Conservation (phyloP, 2,888 invertebrate species). For the Heteropelma amictum region DNA sequence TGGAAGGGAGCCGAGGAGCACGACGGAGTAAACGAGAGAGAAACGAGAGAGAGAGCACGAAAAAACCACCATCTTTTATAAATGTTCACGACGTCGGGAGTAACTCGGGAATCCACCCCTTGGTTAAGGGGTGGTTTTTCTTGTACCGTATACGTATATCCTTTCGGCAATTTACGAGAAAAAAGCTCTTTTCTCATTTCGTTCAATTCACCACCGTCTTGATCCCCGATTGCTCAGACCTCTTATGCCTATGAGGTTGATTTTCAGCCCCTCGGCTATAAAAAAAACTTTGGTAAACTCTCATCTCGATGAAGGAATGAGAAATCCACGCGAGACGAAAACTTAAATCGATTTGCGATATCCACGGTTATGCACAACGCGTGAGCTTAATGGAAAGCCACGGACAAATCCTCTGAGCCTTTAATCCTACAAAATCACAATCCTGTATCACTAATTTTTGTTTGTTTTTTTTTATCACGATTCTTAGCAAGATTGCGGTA, state of each 20-base stretch:
- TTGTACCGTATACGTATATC: conserved; percentile 29
- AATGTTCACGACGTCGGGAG: conserved; percentile 64
- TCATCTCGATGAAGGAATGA: conserved; percentile 15
- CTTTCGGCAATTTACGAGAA: conserved; percentile 73
- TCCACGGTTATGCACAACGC: neutral
- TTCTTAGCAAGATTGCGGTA: too few relatives aligned
- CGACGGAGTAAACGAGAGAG: conserved; percentile 7
- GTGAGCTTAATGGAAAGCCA: conserved; percentile 26
- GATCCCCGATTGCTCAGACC: conserved; percentile 16
- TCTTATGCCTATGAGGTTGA: conserved; percentile 3
- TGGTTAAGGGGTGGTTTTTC: conserved; percentile 30
- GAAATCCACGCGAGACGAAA: conserved; percentile 29
- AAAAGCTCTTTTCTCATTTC: conserved; percentile 72
- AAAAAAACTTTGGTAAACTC: conserved; percentile 41
- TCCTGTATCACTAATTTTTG: conserved; percentile 1
- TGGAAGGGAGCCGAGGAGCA: conserved; percentile 9
- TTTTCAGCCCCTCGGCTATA: conserved; percentile 16
- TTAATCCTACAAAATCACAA: neutral
- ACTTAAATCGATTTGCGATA: conserved; percentile 30
- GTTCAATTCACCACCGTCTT: conserved; percentile 63
- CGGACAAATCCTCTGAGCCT: conserved; percentile 4
- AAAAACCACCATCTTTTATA: conserved; percentile 72
- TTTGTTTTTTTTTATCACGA: neutral
- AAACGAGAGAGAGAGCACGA: conserved; percentile 53
- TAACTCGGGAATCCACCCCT: conserved; percentile 53